Conservation (phyloP, 2,797 vertebrate genomes). For the Novumbra hubbsi region DNA sequence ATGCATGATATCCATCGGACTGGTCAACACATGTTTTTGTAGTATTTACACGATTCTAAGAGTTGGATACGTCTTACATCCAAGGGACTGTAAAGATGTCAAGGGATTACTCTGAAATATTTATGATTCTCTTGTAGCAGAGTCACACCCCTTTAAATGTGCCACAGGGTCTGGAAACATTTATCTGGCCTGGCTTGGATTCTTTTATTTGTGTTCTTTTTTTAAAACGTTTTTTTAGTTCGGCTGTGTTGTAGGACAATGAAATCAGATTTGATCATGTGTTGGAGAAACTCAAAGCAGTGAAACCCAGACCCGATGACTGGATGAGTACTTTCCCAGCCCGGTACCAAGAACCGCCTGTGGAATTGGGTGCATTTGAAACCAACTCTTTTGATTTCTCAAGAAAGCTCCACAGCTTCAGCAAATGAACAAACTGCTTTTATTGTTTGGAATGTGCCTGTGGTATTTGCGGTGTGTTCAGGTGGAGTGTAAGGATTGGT, state of each 20-base stretch:
- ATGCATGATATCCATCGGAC: background rate
- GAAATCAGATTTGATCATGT: slow-evolving; percentile 69
- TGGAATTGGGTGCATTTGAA: too few relatives aligned
- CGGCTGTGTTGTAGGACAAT: slow-evolving; percentile 45
- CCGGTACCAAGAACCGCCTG: too few relatives aligned
- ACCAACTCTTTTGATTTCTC: slow-evolving; percentile 43
- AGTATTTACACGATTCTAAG: slow-evolving; percentile 14
- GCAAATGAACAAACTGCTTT: slow-evolving; percentile 60
- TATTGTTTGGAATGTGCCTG: slow-evolving; percentile 45
- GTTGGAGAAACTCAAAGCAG: slow-evolving; percentile 58
- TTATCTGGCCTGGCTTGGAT: slow-evolving; percentile 33
- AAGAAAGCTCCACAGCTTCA: slow-evolving; percentile 56
- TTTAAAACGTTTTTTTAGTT: slow-evolving; percentile 2
- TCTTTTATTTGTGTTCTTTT: slow-evolving; percentile 6
- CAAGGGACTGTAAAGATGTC: slow-evolving; percentile 38
- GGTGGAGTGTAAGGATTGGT: slow-evolving; percentile 11
- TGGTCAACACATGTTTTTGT: background rate
- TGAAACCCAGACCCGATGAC: too few relatives aligned
- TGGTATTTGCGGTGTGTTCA: slow-evolving; percentile 39
- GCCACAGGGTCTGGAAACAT: slow-evolving; percentile 62
- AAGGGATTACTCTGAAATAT: slow-evolving; percentile 46
- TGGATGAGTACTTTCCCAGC: too few relatives aligned
- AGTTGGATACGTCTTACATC: slow-evolving; percentile 33
- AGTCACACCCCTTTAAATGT: slow-evolving; percentile 44
- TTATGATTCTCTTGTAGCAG: slow-evolving; percentile 27